Percentiles rank a stretch among this genome's conserved stretches.
Evolutionary conservation across 2,888 invertebrate genomes (phyloP).

Genomic region (Rhorus exstirpatorius): DNA sequence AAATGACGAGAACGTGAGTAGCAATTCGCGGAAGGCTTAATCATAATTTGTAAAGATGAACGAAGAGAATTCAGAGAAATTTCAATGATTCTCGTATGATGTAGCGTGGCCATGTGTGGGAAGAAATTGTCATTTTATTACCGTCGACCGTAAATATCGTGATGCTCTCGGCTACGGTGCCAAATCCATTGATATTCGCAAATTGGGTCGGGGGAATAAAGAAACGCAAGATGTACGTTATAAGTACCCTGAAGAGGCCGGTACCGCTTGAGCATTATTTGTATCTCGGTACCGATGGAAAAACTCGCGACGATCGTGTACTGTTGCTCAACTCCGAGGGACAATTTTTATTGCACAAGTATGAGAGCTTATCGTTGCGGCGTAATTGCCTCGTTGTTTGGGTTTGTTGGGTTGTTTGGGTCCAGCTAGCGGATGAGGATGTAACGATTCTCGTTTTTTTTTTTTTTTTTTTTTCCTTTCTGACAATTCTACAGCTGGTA

Average conservation of each 20-base stretch:
- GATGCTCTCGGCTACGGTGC: slow-evolving; percentile 99
- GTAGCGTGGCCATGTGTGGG: slow-evolving; percentile 99
- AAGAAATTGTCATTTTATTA: slow-evolving; percentile 98
- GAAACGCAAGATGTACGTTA: slow-evolving; percentile 96
- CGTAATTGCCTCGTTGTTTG: background rate
- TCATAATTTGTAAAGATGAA: background rate
- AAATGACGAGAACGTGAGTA: slow-evolving; percentile 94
- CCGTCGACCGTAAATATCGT: slow-evolving; percentile 98
- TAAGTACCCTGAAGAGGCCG: slow-evolving; percentile 96
- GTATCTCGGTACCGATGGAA: slow-evolving; percentile 94
- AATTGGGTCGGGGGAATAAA: slow-evolving; percentile 96
- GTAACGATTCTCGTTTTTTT: too few species aligned
- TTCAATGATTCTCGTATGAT: background rate
- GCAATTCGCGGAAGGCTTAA: background rate
- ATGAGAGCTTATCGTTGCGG: slow-evolving; percentile 83
- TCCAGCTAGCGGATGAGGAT: too few species aligned
- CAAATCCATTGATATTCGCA: slow-evolving; percentile 98
- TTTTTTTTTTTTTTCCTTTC: background rate
- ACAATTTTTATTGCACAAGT: slow-evolving; percentile 90
- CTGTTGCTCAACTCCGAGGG: slow-evolving; percentile 93
- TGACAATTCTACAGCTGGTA: slow-evolving; percentile 74
- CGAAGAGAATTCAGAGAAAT: background rate
- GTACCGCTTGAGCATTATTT: slow-evolving; percentile 98
- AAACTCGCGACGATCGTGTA: slow-evolving; percentile 91
- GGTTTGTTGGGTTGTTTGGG: too few species aligned